A percentile compares a stretch with the other conserved stretches of the same genome.
These are phyloP conservation scores for Linepithema humile DNA, from an alignment of 1,140 invertebrate species.

Conservation along the genomic window DNA sequence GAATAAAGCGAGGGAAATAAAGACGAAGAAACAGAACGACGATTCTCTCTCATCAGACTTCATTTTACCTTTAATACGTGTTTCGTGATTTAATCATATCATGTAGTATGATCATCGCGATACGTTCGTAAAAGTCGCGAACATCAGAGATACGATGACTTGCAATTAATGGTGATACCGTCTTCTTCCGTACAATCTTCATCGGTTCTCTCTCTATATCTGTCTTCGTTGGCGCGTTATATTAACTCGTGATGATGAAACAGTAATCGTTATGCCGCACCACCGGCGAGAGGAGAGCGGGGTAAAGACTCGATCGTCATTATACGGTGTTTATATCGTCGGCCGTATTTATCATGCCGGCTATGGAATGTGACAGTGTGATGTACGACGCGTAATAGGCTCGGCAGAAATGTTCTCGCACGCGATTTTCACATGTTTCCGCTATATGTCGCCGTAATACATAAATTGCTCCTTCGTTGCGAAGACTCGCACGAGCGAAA, in stretches of 20 bases:
- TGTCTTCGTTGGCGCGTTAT: conserved; percentile 19
- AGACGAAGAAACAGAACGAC: background rate
- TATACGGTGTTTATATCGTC: conserved; percentile 51
- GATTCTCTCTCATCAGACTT: conserved; percentile 52
- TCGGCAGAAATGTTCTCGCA: conserved; percentile 42
- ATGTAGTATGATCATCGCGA: background rate
- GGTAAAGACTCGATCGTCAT: conserved; percentile 46
- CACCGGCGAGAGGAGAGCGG: background rate
- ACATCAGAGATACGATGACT: conserved; percentile 51
- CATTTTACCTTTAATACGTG: conserved; percentile 66
- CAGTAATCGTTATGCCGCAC: conserved; percentile 56
- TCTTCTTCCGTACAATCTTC: conserved; percentile 35
- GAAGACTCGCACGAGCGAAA: background rate
- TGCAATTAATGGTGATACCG: conserved; percentile 57
- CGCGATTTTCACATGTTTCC: conserved; percentile 33
- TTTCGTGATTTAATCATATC: conserved; percentile 57
- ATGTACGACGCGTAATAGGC: conserved; percentile 43
- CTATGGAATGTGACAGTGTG: conserved; percentile 52
- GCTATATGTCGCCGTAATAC: conserved; percentile 16
- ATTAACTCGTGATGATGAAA: conserved; percentile 60
- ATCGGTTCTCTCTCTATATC: background rate
- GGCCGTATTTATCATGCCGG: conserved; percentile 48
- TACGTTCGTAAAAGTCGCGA: conserved; percentile 57
- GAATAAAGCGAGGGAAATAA: background rate
- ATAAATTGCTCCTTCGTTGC: conserved; percentile 25